phyloP scores from a whole-genome alignment of 2,797 vertebrate species.

The Xenopus petersii region DNA sequence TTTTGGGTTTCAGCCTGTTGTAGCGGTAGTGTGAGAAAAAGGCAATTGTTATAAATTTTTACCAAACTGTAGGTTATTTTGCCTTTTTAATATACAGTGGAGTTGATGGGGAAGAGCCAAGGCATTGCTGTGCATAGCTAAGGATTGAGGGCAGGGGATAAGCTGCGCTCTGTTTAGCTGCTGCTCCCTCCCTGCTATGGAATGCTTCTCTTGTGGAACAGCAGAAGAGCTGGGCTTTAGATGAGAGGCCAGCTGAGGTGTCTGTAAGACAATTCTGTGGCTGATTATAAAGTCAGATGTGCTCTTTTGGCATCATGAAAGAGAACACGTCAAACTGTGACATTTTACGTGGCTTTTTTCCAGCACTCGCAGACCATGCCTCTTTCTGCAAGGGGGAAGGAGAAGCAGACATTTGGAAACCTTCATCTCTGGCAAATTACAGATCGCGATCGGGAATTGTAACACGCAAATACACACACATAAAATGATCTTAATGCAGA shows the following conservation, averaged over 20 bases:
- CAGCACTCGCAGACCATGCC: slow-evolving; percentile 18
- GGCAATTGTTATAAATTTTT: no score
- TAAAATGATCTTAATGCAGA: no score
- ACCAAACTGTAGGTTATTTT: no score
- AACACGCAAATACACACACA: background rate
- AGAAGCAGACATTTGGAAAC: background rate
- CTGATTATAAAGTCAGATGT: slow-evolving; percentile 49
- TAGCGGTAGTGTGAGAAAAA: no score
- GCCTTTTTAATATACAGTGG: no score
- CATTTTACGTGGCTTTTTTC: slow-evolving; percentile 24
- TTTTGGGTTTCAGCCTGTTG: no score
- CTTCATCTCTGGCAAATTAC: background rate
- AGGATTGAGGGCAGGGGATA: slow-evolving; percentile 3
- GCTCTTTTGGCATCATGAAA: slow-evolving; percentile 41
- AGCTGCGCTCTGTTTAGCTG: background rate
- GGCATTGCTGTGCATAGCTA: background rate
- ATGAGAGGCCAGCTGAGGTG: slow-evolving; percentile 44
- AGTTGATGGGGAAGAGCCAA: no score
- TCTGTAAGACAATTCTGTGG: slow-evolving; percentile 42
- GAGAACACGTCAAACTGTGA: slow-evolving; percentile 40
- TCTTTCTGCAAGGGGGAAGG: slow-evolving; percentile 19
- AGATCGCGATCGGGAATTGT: background rate
- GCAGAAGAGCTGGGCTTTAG: slow-evolving; percentile 37
- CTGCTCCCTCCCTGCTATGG: slow-evolving; percentile 29
- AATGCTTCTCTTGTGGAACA: slow-evolving; percentile 41